Conservation (phyloP, 2,113 vertebrate genomes). For the Dipodomys ordii region DNA sequence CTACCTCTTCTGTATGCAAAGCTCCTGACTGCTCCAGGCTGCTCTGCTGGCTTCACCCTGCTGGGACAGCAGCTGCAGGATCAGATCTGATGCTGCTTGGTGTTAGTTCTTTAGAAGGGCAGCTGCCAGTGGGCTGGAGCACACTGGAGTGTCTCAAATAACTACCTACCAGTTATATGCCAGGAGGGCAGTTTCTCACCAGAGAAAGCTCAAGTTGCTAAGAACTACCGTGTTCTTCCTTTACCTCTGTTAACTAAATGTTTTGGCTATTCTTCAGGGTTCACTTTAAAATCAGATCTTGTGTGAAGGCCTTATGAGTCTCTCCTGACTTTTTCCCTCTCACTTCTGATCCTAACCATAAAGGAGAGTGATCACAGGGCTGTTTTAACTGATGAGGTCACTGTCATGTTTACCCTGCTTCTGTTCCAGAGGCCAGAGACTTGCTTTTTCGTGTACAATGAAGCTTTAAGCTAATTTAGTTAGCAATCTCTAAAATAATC, state of each 20-base stretch:
- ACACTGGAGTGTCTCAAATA: neutral
- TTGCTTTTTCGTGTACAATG: slow-evolving; percentile 39
- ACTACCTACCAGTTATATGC: neutral
- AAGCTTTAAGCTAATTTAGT: slow-evolving; percentile 31
- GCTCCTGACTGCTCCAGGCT: neutral
- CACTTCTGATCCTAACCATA: neutral
- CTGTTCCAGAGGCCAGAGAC: neutral
- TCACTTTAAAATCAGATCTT: neutral
- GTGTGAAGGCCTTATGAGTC: neutral
- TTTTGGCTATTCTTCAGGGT: neutral
- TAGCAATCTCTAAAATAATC: neutral
- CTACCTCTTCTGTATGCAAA: neutral
- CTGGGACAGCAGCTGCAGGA: neutral
- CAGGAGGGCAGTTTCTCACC: neutral
- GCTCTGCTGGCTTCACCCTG: neutral
- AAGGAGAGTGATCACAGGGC: neutral
- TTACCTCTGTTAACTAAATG: slow-evolving; percentile 1
- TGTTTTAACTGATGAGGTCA: neutral
- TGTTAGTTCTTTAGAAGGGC: neutral
- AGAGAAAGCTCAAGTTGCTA: neutral
- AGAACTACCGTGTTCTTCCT: neutral
- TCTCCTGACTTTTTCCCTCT: neutral
- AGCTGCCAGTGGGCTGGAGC: neutral
- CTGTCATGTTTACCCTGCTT: neutral
- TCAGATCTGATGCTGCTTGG: neutral